A percentile compares a stretch with the other conserved stretches of the same genome.
These are phyloP conservation scores for Fistularia tabacaria DNA, from an alignment of 2,797 vertebrate genomes.

Conservation along the genomic window DNA sequence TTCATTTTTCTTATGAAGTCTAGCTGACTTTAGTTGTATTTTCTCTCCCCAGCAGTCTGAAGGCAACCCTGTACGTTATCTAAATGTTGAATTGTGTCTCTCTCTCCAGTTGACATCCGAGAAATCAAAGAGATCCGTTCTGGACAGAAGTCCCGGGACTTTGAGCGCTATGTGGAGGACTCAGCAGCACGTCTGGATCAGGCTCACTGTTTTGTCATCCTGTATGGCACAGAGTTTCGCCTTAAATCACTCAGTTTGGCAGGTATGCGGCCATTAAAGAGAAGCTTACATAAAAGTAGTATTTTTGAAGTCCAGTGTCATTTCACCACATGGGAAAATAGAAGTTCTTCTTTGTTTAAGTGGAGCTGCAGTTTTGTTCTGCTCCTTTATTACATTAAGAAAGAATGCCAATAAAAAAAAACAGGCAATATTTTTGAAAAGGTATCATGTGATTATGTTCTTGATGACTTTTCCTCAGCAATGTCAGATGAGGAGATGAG, in stretches of 20 bases:
- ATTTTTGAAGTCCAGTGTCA: no score
- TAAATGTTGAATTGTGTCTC: conserved; percentile 7
- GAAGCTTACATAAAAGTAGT: neutral
- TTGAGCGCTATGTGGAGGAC: conserved; percentile 97
- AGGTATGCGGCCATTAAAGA: conserved; percentile 68
- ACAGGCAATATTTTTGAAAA: no score
- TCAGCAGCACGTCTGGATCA: conserved; percentile 81
- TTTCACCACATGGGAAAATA: no score
- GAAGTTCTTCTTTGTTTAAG: no score
- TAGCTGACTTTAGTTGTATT: no score
- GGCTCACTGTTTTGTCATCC: conserved; percentile 92
- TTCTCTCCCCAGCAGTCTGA: no score
- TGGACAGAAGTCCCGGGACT: conserved; percentile 91
- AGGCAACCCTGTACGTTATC: neutral
- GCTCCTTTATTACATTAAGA: no score
- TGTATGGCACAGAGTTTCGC: conserved; percentile 94
- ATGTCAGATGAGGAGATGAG: conserved; percentile 95
- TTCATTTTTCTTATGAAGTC: no score
- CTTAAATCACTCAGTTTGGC: conserved; percentile 95
- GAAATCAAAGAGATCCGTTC: conserved; percentile 97
- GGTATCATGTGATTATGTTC: neutral
- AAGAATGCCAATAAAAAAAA: no score
- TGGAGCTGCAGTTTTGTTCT: no score
- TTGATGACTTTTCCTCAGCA: conserved; percentile 66
- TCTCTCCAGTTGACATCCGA: conserved; percentile 87